A percentile compares a stretch with the other conserved stretches of the same genome.
phyloP scores from a whole-genome alignment of 2,888 invertebrate species.

The Acheta domesticus region DNA sequence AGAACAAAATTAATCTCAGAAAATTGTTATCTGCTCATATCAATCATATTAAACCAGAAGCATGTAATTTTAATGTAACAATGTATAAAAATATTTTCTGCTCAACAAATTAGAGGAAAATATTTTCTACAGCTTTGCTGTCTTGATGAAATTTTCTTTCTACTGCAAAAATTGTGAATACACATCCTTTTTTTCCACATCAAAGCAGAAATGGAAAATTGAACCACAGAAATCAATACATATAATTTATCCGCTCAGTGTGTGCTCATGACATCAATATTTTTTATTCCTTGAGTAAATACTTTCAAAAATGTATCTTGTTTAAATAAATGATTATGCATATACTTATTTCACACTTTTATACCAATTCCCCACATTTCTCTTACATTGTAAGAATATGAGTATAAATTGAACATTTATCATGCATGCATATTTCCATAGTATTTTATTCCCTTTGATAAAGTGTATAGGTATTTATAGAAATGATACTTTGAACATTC shows the following conservation, averaged over 20 bases:
- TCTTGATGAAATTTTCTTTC: neutral
- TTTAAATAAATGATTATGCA: neutral
- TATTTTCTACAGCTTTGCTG: too few relatives aligned
- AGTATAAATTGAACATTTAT: constrained; percentile 18
- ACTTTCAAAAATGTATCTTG: neutral
- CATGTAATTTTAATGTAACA: too few relatives aligned
- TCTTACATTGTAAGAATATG: constrained; percentile 18
- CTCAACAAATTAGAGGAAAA: too few relatives aligned
- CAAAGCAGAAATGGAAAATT: neutral
- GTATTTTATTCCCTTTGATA: neutral
- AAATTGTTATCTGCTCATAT: too few relatives aligned
- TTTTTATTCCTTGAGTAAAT: neutral
- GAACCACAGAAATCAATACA: neutral
- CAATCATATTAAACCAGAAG: too few relatives aligned
- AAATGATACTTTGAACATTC: neutral
- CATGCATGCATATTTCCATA: neutral
- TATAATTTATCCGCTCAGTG: neutral
- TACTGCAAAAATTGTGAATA: constrained; percentile 3
- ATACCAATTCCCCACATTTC: neutral
- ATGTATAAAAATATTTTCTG: too few relatives aligned
- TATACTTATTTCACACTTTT: neutral
- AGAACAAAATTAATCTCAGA: too few relatives aligned
- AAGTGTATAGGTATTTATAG: neutral
- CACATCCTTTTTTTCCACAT: neutral
- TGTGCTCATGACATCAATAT: neutral